Base-by-base conservation (phyloP, 2,113 vertebrate species). In the Silurus glanis region DNA sequence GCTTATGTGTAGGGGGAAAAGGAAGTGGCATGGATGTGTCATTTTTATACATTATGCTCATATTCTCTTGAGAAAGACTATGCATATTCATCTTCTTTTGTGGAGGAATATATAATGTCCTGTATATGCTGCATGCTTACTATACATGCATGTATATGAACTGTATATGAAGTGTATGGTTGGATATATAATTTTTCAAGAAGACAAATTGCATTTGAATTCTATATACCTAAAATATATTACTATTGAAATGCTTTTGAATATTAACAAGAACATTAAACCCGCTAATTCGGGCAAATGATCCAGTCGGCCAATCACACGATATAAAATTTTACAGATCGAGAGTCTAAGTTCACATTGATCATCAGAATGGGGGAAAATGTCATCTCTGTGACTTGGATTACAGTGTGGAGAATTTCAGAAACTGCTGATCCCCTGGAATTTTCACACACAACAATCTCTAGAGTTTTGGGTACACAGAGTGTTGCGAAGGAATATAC, bases 51-150 rank as follows among this genome's bases (percentile, higher is more conserved):
- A 71, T 80, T 69, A 67, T 78, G 19, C 28, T 69, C 28, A 37
- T 80, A 66, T 58, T 78, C 58, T 66, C 47, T 28, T 80, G 51
- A 85, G 76, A 25, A 45, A 71, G 12, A 37, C 7, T 84, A n/a
- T 84, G 61, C 69, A 86, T 75, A 74, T 82, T 86, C 56, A 86
- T 53, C 85, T 53, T 51, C 9, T 82, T 62, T 86, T 71, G 58
- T 69, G 45, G n/a, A 66, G 37, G 19, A 13, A 12, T 8, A 9
- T 37, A 25, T 9, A 62, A 61, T 45, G 19, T 8, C 47, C 7
- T 79, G 47, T 55, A 49, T 62, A 23, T 56, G 17, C 84, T 56
- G 28, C 17, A 55, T 56, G 10, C 76, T 56, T 45, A 79, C 9
- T 45, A 45, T 37, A 28, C 55, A 21, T 49, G 72, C 23, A 21